Evolutionary conservation across 2,888 invertebrate species (phyloP).

Genomic region (Holacanthella duospinosa): DNA sequence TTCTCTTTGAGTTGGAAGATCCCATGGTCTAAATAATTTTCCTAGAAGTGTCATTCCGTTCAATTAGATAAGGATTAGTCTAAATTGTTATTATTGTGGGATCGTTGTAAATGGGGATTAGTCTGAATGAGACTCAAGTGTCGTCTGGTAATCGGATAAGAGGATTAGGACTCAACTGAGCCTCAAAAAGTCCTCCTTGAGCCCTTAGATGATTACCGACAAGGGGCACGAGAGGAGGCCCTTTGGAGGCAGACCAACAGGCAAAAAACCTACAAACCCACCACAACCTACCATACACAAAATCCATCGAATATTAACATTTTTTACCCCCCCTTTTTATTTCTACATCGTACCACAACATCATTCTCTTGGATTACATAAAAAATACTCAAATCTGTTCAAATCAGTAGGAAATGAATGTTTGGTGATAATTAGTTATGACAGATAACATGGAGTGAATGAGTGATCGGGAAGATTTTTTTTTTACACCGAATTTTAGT

Average conservation of each 20-base stretch:
- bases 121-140: slow-evolving; percentile 17
- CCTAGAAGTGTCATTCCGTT: slow-evolving; percentile 30
- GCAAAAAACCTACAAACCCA: slow-evolving; percentile 1
- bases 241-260: slow-evolving; percentile 21
- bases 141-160: slow-evolving; percentile 34
- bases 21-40: slow-evolving; percentile 37
- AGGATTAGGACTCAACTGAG: slow-evolving; percentile 29
- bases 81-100: not conserved
- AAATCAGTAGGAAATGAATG: too few species aligned
- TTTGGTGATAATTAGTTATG: too few species aligned
- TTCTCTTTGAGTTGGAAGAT: too few species aligned
- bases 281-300: not conserved
- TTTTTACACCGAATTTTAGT: too few species aligned
- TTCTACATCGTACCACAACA: too few species aligned
- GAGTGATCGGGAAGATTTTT: too few species aligned
- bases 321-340: too few species aligned
- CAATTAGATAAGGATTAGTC: not conserved
- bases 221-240: slow-evolving; percentile 33
- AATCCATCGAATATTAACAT: too few species aligned
- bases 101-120: not conserved
- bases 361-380: too few species aligned
- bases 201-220: slow-evolving; percentile 29
- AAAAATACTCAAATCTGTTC: too few species aligned
- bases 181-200: slow-evolving; percentile 6
- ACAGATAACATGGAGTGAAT: too few species aligned